Evolutionary conservation across 2,888 invertebrate genomes (phyloP), one percentile per base, ranked within the genome.

Genomic region (Agrilus cyanescens): DNA sequence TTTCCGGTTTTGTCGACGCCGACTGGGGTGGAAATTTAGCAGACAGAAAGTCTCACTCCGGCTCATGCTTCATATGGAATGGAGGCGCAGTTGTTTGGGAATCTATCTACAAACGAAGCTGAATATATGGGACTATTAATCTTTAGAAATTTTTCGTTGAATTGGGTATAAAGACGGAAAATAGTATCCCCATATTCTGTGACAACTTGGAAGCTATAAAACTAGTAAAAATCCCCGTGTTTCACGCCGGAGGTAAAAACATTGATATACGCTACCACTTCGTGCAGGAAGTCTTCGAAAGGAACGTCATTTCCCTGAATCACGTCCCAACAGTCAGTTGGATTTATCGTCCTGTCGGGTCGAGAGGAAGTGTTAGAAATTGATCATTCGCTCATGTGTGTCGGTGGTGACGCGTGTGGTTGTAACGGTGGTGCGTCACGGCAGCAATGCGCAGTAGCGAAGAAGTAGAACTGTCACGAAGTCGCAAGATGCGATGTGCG

Each of bases 1-100:
- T 49, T 29, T 29, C 16, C 12, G 48, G 34, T 4, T 47, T 44
- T 37, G 41, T 41, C 2, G 51, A 51, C 32, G 44, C 46, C 30
- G 49, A 53, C 38, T 50, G 50, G 51, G 49, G 38, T 32, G 37
- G 38, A 7, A 46, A 48, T 32, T 40, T 37, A 7, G 32, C 13
- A 8, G 49, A 47, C 32, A 32, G 49, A 8, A 51, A 49, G 43
- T 49, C n/a, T 36, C 39, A 41, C 12, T 50, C 46, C 30, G 50
- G 50, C 2, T 46, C 30, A 13, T 37, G 45, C 6, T 37, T 48
- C 15, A 40, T 45, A 15, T 40, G 37, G 2, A 33, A 29, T 12
- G 14, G 37, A 6, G 37, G 38, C 18, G 16, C 44, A 41, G 32
- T 18, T 8, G 13, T 20, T 38, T 18, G 46, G 42, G 4, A 44